phyloP scores from a whole-genome alignment of 2,113 vertebrate species.

The Turdus rufiventris region DNA sequence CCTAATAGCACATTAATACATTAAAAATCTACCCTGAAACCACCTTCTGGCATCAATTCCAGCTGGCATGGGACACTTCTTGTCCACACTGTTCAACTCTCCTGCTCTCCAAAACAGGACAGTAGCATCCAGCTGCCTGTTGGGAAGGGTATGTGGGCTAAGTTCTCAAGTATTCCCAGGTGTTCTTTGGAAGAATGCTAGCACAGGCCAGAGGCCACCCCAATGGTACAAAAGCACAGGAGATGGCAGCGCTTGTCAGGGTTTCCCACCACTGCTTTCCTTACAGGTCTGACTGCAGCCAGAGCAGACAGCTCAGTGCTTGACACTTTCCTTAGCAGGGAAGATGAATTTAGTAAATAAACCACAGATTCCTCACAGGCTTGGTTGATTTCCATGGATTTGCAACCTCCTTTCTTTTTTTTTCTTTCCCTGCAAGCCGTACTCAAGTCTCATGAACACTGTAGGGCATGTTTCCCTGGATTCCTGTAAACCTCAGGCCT shows the following conservation, averaged over 20 bases:
- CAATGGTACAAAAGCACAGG: neutral
- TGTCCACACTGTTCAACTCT: neutral
- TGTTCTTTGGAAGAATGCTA: neutral
- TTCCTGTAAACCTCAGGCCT: neutral
- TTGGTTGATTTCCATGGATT: neutral
- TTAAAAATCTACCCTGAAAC: neutral
- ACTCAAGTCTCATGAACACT: fast-evolving
- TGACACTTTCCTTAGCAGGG: neutral
- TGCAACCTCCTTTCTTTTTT: neutral
- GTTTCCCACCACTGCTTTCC: neutral
- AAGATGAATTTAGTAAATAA: neutral
- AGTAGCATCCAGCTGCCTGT: neutral
- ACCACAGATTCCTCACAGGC: neutral
- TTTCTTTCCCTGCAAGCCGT: neutral
- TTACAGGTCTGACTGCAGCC: neutral
- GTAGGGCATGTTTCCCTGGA: neutral
- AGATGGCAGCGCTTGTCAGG: fast-evolving
- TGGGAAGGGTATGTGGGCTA: neutral
- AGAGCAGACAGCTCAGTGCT: neutral
- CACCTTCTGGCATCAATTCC: neutral
- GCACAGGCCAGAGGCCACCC: neutral
- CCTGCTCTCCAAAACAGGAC: neutral
- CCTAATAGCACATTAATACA: neutral
- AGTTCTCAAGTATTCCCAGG: neutral
- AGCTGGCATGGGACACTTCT: neutral